Evolutionary conservation across 2,797 vertebrate genomes (phyloP).

Genomic region (Dallia pectoralis): DNA sequence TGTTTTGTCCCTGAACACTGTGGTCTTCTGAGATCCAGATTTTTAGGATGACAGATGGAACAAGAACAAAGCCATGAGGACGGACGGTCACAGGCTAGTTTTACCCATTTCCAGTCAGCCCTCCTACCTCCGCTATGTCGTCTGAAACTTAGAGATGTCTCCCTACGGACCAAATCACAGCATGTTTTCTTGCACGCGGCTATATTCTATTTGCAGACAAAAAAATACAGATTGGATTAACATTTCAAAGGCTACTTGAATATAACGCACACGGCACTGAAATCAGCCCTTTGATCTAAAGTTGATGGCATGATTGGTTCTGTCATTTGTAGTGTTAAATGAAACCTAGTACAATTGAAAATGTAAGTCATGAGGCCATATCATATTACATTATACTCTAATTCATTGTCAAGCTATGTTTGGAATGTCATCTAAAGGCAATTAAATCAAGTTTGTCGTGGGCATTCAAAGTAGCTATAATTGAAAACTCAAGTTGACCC

Average conservation of each 20-base stretch:
- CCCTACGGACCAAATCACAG: not conserved
- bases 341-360: not conserved
- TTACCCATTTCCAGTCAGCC: not conserved
- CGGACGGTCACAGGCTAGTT: not conserved
- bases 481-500: not conserved
- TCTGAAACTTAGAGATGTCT: not conserved
- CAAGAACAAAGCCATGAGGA: not conserved
- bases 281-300: constrained; percentile 1
- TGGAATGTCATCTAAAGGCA: not conserved
- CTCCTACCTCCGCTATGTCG: not conserved
- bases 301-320: not conserved
- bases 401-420: too few relatives aligned
- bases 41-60: not conserved
- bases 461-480: not conserved
- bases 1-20: constrained; percentile 1
- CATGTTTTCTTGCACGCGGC: too few relatives aligned
- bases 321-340: not conserved
- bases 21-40: not conserved
- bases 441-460: not conserved
- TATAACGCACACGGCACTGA: not conserved
- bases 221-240: not conserved
- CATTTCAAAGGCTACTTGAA: not conserved
- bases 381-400: constrained; percentile 8
- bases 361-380: constrained; percentile 1
- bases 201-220: not conserved